Evolutionary conservation across 2,888 invertebrate species (phyloP).

Genomic region (Amphipyra berbera): DNA sequence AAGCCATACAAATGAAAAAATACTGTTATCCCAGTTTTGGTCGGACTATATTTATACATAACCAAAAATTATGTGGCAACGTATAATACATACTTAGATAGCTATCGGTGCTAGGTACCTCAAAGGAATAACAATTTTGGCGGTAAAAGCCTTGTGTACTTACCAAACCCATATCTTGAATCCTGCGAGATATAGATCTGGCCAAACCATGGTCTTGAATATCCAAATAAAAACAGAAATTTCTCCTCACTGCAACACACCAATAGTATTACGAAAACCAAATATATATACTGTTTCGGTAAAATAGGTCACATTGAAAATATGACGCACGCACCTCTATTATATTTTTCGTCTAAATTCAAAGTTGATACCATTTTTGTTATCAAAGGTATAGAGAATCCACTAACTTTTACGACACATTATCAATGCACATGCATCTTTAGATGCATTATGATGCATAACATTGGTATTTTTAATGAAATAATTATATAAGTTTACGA

Average conservation of each 20-base stretch:
- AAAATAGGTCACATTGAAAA: slow-evolving; percentile 62
- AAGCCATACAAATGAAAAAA: slow-evolving; percentile 34
- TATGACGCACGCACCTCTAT: slow-evolving; percentile 79
- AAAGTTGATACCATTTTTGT: slow-evolving; percentile 84
- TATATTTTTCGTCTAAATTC: slow-evolving; percentile 86
- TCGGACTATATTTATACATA: slow-evolving; percentile 63
- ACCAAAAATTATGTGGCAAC: slow-evolving; percentile 67
- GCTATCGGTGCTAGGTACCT: slow-evolving; percentile 11
- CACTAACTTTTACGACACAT: slow-evolving; percentile 43
- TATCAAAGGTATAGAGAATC: slow-evolving; percentile 39
- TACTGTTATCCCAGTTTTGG: slow-evolving; percentile 59
- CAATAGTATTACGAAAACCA: slow-evolving; percentile 44
- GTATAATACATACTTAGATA: slow-evolving; percentile 53
- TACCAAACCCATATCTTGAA: slow-evolving; percentile 93
- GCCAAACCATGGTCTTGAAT: slow-evolving; percentile 92
- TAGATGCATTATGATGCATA: slow-evolving; percentile 24
- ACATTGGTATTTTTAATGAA: slow-evolving; percentile 40
- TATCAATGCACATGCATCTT: slow-evolving; percentile 33
- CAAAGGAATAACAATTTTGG: slow-evolving; percentile 66
- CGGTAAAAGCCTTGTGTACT: slow-evolving; percentile 79
- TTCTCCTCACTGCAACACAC: slow-evolving; percentile 87
- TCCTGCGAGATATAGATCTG: slow-evolving; percentile 91
- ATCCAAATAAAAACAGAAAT: slow-evolving; percentile 94
- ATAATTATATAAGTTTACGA: slow-evolving; percentile 72
- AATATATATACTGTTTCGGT: slow-evolving; percentile 31